Evolutionary conservation across 2,888 invertebrate species (phyloP), one percentile per base, ranked within the genome.

Genomic region (Eupithecia abbreviata): DNA sequence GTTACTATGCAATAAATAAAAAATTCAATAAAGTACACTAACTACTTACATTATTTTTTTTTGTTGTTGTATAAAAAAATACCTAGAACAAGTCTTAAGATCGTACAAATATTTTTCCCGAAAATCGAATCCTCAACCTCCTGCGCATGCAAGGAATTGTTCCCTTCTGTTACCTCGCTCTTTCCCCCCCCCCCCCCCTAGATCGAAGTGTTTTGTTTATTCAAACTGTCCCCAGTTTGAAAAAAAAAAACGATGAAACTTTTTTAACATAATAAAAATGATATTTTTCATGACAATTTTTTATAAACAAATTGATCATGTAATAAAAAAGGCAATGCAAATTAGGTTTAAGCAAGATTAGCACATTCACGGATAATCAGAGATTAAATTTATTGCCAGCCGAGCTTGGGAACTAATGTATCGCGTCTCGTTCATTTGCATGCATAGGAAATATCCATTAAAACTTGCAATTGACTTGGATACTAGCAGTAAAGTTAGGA

Each of bases 381-480:
- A 66, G 13, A 66, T 66, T 41, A 15, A 42, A 66, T 41, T 66
- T 66, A 42, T 7, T 42, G 42, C 42, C 42, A 42, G 15, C 18
- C 18, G 4, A 62, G 45, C 68, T 68, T n/a, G 68, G 12, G 10
- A n/a, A 71, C 69, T 78, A 80, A 80, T 79, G 81, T 77, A 80
- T 85, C 82, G 79, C 77, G 76, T 76, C 82, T 77, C 76, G 83
- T 82, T 84, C 80, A 82, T 88, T 87, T 85, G 85, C 88, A 89
- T 90, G 88, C 89, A 83, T 85, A 83, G 87, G 87, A 89, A 89
- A 89, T 87, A 88, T 88, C 90, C 90, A 91, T 91, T 91, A 90
- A 90, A 91, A 92, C 88, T 92, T 92, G 84, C 89, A 86, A 90
- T 89, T 87, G 89, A 87, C 90, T 90, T 84, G 84, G 85, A 87